Conservation (phyloP, 2,113 vertebrate genomes). For the Steatornis caripensis region DNA sequence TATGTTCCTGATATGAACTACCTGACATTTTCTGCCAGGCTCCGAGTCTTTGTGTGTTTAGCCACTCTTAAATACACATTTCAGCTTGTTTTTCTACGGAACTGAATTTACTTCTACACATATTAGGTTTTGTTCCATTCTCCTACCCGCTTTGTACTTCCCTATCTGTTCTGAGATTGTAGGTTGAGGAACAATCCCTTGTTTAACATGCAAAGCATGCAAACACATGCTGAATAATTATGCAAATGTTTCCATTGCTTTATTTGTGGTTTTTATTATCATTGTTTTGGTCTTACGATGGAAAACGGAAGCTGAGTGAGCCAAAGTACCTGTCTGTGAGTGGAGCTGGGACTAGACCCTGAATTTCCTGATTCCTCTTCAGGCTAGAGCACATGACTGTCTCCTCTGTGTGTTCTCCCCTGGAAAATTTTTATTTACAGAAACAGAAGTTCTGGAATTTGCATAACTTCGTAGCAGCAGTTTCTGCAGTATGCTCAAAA, state of each 20-base stretch:
- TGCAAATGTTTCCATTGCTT: background rate
- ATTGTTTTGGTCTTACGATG: background rate
- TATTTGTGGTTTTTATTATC: slow-evolving; percentile 34
- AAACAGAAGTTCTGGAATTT: background rate
- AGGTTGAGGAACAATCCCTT: background rate
- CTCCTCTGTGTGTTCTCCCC: background rate
- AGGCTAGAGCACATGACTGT: background rate
- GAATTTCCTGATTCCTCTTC: background rate
- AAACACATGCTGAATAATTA: background rate
- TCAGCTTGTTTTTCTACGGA: background rate
- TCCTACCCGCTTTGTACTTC: background rate
- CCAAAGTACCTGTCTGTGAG: background rate
- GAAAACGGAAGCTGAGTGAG: background rate
- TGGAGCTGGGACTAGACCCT: background rate
- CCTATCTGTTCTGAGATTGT: background rate
- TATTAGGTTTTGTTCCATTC: background rate
- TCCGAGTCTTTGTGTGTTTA: background rate
- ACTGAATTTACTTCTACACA: background rate
- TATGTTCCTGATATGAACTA: background rate
- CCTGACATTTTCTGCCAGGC: background rate
- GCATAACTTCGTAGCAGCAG: background rate
- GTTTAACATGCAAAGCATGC: background rate
- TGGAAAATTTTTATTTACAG: slow-evolving; percentile 2
- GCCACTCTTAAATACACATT: background rate
- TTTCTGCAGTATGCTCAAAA: background rate